A percentile compares a stretch with the other conserved stretches of the same genome.
phyloP scores from a whole-genome alignment of 2,888 invertebrate species.

The Pterostichus niger region DNA sequence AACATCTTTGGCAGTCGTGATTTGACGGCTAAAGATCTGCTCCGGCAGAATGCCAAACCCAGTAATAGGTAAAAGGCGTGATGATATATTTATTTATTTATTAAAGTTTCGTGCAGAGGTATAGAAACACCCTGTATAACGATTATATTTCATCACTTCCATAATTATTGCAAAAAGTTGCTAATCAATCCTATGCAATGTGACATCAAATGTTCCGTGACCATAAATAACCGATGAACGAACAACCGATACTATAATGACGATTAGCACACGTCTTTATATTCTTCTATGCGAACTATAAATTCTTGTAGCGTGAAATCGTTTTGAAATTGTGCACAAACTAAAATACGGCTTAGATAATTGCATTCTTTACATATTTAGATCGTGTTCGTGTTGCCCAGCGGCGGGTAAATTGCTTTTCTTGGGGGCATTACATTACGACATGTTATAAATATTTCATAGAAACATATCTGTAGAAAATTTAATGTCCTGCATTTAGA shows the following conservation, averaged over 20 bases:
- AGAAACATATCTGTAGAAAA: too few species aligned
- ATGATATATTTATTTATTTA: too few species aligned
- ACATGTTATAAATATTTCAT: not conserved
- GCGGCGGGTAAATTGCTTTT: not conserved
- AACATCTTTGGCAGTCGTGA: too few species aligned
- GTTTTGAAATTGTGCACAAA: constrained; percentile 34
- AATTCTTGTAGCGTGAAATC: constrained; percentile 36
- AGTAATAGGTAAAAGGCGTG: too few species aligned
- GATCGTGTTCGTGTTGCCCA: not conserved
- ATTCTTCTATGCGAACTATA: constrained; percentile 13
- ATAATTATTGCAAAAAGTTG: constrained; percentile 14
- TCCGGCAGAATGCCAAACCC: too few species aligned
- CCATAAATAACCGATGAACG: constrained; percentile 6
- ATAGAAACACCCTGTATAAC: too few species aligned
- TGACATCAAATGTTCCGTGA: constrained; percentile 37
- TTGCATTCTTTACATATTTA: constrained; percentile 32
- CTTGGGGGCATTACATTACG: not conserved
- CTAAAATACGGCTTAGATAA: constrained; percentile 17
- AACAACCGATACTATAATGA: constrained; percentile 23
- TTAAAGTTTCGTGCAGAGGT: too few species aligned
- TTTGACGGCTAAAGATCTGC: too few species aligned
- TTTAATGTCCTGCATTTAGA: too few species aligned
- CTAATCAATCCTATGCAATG: constrained; percentile 19
- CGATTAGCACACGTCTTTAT: constrained; percentile 39
- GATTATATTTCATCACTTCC: constrained; percentile 13